These are phyloP conservation scores for Embiotoca jacksoni DNA, from an alignment of 2,113 vertebrate genomes.

Conservation along the genomic window DNA sequence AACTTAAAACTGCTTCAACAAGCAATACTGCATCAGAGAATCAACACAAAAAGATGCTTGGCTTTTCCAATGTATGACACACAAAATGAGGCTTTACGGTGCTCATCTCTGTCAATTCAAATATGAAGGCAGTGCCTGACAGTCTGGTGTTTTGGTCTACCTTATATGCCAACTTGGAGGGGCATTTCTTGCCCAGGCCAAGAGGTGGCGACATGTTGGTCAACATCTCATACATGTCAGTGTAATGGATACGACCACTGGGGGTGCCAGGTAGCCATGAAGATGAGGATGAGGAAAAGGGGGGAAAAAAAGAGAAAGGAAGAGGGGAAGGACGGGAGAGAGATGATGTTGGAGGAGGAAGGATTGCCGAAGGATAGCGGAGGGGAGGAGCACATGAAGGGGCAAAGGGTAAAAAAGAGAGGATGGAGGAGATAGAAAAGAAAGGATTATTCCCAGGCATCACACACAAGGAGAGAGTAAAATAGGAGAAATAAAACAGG, in stretches of 20 bases:
- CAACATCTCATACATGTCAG: constrained; percentile 99
- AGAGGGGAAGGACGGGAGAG: constrained; percentile 51
- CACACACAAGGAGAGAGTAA: constrained; percentile 74
- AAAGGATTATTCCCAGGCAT: constrained; percentile 79
- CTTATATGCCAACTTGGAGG: constrained; percentile 99
- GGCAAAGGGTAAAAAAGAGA: constrained; percentile 50
- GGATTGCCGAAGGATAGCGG: constrained; percentile 68
- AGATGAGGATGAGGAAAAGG: constrained; percentile 58
- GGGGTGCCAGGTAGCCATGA: constrained; percentile 73
- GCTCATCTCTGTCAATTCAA: constrained; percentile 21
- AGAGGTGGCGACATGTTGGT: constrained; percentile 99
- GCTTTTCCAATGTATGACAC: constrained; percentile 41
- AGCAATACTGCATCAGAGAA: constrained; percentile 50
- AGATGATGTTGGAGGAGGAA: constrained; percentile 57
- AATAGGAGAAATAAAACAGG: constrained; percentile 70
- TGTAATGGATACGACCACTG: constrained; percentile 99
- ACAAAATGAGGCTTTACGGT: constrained; percentile 53
- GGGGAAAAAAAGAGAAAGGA: constrained; percentile 50
- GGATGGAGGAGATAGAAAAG: constrained; percentile 79
- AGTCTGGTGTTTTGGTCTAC: constrained; percentile 81
- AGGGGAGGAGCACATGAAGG: constrained; percentile 60
- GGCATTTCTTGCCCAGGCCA: constrained; percentile 99
- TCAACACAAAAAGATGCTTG: constrained; percentile 55
- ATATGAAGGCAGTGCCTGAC: constrained; percentile 37
- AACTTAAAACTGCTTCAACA: constrained; percentile 56